Evolutionary conservation across 1,140 invertebrate genomes (phyloP).

Genomic region (Ceratitis capitata): DNA sequence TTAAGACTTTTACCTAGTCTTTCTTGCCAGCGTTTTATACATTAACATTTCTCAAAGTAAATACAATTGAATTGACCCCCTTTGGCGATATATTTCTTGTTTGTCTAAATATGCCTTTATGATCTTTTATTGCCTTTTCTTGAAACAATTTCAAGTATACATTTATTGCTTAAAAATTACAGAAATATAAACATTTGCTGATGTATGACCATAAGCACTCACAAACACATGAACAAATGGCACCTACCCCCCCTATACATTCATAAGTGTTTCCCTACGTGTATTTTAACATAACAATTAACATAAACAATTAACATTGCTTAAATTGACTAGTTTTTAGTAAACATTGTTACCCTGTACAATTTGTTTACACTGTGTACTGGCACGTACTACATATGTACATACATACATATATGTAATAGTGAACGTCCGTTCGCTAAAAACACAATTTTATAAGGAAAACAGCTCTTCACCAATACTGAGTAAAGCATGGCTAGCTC

Average conservation of each 20-base stretch:
- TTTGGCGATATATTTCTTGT: neutral
- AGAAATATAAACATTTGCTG: neutral
- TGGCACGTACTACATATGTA: neutral
- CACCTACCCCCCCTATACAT: no score
- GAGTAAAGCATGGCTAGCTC: neutral
- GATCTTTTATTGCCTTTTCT: neutral
- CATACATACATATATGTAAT: no score
- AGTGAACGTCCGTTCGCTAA: neutral
- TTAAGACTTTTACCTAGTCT: no score
- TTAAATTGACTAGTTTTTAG: neutral
- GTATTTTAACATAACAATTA: neutral
- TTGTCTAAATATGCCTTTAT: neutral
- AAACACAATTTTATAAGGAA: neutral
- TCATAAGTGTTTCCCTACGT: neutral
- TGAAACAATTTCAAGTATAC: neutral
- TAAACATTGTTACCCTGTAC: neutral
- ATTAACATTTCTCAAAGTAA: no score
- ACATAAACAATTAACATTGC: neutral
- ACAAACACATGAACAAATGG: no score
- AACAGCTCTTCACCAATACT: neutral
- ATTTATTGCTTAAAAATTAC: neutral
- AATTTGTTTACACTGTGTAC: neutral
- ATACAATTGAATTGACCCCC: neutral
- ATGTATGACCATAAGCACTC: no score
- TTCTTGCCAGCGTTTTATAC: no score